phyloP scores from a whole-genome alignment of 2,797 vertebrate genomes.

The Acanthornis magna region DNA sequence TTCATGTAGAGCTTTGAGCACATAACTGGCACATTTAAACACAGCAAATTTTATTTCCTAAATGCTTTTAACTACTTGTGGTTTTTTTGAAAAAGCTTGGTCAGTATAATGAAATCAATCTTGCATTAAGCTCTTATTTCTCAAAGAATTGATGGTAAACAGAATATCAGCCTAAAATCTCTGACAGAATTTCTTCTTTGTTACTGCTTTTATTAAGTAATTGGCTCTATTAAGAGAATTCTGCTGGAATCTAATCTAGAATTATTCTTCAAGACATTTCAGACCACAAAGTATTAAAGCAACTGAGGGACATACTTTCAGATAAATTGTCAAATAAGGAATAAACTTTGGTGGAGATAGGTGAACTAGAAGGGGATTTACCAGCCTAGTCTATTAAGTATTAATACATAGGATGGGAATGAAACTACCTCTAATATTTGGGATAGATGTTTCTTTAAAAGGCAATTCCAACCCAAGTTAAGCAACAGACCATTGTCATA shows the following conservation, averaged over 20 bases:
- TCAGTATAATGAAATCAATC: constrained; percentile 62
- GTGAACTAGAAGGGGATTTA: neutral
- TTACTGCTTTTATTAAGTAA: constrained; percentile 63
- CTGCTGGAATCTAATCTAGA: constrained; percentile 28
- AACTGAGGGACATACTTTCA: neutral
- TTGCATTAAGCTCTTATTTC: constrained; percentile 58
- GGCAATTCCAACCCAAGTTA: neutral
- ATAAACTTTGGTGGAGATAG: neutral
- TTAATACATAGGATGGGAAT: neutral
- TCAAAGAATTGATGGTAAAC: constrained; percentile 35
- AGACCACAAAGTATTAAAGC: constrained; percentile 20
- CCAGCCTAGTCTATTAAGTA: neutral
- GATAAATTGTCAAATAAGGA: neutral
- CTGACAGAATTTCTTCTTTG: constrained; percentile 56
- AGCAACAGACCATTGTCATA: neutral
- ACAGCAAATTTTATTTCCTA: constrained; percentile 46
- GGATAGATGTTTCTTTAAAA: neutral
- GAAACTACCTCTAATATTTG: neutral
- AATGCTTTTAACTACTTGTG: constrained; percentile 64
- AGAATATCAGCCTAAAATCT: constrained; percentile 51
- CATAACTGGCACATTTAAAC: constrained; percentile 51
- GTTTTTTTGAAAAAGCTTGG: constrained; percentile 44
- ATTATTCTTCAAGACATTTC: constrained; percentile 32
- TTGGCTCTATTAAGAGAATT: constrained; percentile 47
- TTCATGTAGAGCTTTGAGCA: constrained; percentile 26